These are phyloP conservation scores for Drosophila falleni DNA, from an alignment of 2,888 invertebrate genomes.

Conservation along the genomic window DNA sequence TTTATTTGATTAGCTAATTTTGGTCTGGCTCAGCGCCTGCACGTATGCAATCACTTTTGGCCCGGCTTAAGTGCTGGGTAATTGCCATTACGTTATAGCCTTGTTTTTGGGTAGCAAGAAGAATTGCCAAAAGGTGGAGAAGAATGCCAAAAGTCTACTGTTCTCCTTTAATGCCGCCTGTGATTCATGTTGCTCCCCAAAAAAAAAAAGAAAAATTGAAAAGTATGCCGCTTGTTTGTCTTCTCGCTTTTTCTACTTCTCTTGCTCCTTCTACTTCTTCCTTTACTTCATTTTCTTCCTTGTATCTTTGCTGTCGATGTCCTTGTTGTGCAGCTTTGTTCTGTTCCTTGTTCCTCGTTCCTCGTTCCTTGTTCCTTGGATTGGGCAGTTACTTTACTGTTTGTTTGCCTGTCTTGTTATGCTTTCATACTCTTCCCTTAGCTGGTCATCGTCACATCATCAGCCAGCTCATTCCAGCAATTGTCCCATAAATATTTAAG, in stretches of 20 bases:
- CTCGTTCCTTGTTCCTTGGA: too few relatives aligned
- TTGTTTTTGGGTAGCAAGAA: too few relatives aligned
- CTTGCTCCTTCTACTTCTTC: neutral
- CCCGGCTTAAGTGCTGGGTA: constrained; percentile 31
- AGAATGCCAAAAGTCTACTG: neutral
- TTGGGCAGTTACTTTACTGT: constrained; percentile 9
- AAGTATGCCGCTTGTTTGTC: constrained; percentile 17
- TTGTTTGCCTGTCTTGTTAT: constrained; percentile 9
- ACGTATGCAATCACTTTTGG: constrained; percentile 64
- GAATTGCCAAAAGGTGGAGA: neutral
- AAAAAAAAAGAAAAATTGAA: constrained; percentile 13
- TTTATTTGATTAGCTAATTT: constrained; percentile 65
- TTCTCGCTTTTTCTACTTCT: neutral
- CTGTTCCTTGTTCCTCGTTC: neutral
- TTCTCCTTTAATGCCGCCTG: constrained; percentile 6
- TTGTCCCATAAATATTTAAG: neutral
- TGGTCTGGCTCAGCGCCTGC: constrained; percentile 36
- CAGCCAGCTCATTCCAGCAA: neutral
- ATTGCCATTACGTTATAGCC: constrained; percentile 40
- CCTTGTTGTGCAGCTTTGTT: constrained; percentile 29
- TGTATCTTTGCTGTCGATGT: constrained; percentile 6
- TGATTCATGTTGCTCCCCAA: constrained; percentile 14
- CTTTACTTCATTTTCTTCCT: neutral
- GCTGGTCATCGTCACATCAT: neutral
- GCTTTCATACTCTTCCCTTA: constrained; percentile 10